These are phyloP conservation scores for Syndactyla subalaris DNA, from an alignment of 2,797 vertebrate species.

Conservation along the genomic window DNA sequence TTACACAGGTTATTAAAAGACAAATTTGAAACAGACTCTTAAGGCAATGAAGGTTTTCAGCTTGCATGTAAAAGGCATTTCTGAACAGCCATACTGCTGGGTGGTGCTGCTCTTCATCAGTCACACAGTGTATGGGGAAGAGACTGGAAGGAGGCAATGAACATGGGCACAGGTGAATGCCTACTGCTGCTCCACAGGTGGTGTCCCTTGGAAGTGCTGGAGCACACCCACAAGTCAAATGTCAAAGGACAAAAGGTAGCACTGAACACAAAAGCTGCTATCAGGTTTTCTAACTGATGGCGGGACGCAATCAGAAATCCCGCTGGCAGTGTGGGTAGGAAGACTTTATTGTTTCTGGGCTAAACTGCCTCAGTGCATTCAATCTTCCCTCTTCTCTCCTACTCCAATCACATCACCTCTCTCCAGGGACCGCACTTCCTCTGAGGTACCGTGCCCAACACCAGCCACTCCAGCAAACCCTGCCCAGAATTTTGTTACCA, in stretches of 20 bases:
- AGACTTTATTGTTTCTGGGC: neutral
- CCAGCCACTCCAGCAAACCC: neutral
- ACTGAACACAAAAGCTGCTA: neutral
- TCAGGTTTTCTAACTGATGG: neutral
- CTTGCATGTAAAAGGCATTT: neutral
- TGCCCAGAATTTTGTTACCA: neutral
- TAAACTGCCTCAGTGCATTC: neutral
- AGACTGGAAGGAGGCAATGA: neutral
- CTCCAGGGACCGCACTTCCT: neutral
- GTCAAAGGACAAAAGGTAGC: neutral
- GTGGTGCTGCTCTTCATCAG: neutral
- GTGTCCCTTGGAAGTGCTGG: neutral
- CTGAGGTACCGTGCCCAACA: neutral
- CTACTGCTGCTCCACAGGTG: neutral
- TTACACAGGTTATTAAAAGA: neutral
- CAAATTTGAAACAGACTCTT: neutral
- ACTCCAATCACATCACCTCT: neutral
- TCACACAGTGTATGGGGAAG: fast-evolving
- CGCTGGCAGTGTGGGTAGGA: neutral
- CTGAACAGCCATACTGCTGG: neutral
- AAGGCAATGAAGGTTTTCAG: neutral
- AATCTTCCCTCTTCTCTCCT: neutral
- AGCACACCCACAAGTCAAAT: neutral
- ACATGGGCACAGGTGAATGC: neutral
- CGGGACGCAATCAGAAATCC: neutral